Evolutionary conservation across 2,113 vertebrate species (phyloP).

Genomic region (Neopipo cinnamomea): DNA sequence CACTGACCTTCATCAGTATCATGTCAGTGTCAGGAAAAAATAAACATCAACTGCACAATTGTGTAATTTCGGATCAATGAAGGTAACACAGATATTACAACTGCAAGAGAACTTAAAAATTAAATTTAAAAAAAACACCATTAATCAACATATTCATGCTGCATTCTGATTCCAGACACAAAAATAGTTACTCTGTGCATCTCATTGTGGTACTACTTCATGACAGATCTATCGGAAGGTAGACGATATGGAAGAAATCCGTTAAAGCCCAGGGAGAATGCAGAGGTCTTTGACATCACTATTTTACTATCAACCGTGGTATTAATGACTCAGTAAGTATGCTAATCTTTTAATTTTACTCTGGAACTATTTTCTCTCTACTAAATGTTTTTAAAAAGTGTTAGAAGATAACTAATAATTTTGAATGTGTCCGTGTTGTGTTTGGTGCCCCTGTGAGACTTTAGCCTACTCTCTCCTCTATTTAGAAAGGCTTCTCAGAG

Average conservation of each 20-base stretch:
- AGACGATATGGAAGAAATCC: background rate
- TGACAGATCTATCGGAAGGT: background rate
- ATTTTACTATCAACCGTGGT: background rate
- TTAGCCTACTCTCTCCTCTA: background rate
- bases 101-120: background rate
- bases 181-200: background rate
- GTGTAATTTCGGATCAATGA: background rate
- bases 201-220: background rate
- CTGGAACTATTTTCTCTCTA: background rate
- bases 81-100: background rate
- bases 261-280: background rate
- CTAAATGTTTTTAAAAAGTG: background rate
- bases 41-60: background rate
- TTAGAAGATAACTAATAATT: background rate
- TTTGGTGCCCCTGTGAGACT: background rate
- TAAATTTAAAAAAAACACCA: background rate
- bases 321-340: background rate
- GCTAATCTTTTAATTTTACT: background rate
- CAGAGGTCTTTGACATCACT: background rate
- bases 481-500: background rate
- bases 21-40: background rate
- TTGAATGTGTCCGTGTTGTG: background rate
- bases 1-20: background rate
- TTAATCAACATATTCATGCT: background rate
- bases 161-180: background rate